Percentiles rank a stretch among this genome's conserved stretches.
phyloP scores from a whole-genome alignment of 2,888 invertebrate species.

The Digitonthophagus gazella region DNA sequence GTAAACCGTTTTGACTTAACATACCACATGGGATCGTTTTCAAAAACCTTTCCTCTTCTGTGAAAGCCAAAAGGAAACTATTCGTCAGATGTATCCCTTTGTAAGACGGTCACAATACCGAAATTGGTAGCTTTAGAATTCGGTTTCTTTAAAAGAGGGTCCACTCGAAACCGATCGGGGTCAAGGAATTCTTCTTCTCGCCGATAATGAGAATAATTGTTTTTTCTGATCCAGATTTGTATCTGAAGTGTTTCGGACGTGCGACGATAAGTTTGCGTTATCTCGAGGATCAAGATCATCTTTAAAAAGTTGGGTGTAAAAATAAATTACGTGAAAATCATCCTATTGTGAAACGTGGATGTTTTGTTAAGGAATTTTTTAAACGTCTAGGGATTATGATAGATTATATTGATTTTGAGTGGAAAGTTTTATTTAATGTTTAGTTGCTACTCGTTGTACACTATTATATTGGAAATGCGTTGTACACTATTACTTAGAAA shows the following conservation, averaged over 20 bases:
- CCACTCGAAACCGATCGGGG: neutral
- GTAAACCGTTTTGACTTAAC: neutral
- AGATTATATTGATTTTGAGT: neutral
- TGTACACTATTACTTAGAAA: too few relatives aligned
- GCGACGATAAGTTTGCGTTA: too few relatives aligned
- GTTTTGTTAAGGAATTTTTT: neutral
- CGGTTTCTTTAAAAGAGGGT: neutral
- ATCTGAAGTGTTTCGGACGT: neutral
- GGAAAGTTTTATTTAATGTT: neutral
- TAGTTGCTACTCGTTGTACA: too few relatives aligned
- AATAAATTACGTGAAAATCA: neutral
- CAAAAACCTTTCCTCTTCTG: neutral
- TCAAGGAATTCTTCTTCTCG: neutral
- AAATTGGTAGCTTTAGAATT: neutral
- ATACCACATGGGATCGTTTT: neutral
- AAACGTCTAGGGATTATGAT: neutral
- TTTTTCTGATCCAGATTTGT: neutral
- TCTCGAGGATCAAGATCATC: too few relatives aligned
- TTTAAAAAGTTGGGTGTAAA: too few relatives aligned
- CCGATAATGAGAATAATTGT: neutral
- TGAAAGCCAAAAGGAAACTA: neutral
- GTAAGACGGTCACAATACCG: neutral
- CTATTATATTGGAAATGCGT: too few relatives aligned
- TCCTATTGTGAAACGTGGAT: too few relatives aligned
- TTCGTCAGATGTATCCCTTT: neutral